These are phyloP conservation scores for Heterohyrax brucei DNA, from an alignment of 2,797 vertebrate species.

Conservation along the genomic window DNA sequence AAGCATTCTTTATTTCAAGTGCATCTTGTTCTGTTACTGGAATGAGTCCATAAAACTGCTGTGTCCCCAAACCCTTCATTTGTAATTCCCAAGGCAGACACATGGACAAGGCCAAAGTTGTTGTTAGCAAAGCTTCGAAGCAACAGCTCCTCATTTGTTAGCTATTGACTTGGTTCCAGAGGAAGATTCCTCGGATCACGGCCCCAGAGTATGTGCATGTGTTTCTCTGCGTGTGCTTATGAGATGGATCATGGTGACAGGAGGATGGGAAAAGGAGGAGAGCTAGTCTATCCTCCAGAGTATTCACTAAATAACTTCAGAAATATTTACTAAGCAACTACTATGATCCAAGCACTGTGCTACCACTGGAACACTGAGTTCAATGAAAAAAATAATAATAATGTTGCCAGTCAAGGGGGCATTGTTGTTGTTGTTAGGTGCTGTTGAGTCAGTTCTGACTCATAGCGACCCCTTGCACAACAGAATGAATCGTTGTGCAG, in stretches of 20 bases:
- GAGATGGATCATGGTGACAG: background rate
- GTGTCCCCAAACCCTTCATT: slow-evolving; percentile 61
- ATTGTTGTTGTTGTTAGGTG: too few relatives aligned
- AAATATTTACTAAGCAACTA: background rate
- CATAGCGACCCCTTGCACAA: too few relatives aligned
- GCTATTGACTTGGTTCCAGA: background rate
- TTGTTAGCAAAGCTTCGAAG: background rate
- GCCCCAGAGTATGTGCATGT: fast-evolving
- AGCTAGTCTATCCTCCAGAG: background rate
- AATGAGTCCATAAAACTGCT: slow-evolving; percentile 44
- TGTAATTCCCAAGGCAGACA: slow-evolving; percentile 47
- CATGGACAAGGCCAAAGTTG: slow-evolving; percentile 42
- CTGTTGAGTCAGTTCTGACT: too few relatives aligned
- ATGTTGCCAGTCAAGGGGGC: background rate
- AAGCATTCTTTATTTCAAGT: slow-evolving; percentile 78
- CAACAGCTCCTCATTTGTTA: slow-evolving; percentile 37
- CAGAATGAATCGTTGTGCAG: too few relatives aligned
- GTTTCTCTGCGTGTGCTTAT: background rate
- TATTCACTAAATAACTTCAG: background rate
- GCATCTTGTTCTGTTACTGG: slow-evolving; percentile 66
- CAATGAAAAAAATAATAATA: background rate
- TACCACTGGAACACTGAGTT: background rate
- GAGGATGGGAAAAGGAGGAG: background rate
- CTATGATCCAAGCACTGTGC: background rate
- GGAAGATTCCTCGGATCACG: background rate